Evolutionary conservation across 2,888 invertebrate species (phyloP), one percentile per base, ranked within the genome.

Genomic region (Leptinotarsa peninsularis): DNA sequence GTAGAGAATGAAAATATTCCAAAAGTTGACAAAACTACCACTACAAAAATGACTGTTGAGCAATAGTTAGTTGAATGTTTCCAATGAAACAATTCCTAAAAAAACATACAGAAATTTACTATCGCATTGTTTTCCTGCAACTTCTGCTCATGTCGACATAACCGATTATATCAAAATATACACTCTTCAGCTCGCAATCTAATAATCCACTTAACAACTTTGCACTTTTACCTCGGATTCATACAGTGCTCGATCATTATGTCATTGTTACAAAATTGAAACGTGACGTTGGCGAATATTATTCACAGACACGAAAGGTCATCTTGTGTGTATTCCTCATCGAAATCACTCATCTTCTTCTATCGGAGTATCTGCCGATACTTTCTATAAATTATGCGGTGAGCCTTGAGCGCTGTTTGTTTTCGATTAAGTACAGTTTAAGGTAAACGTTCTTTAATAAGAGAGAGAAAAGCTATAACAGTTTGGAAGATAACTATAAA

Each of bases 251-350:
- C 68, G 50, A 54, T 72, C 68, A 69, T 71, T 79, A 79, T 79
- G 76, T 79, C 77, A 79, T 75, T 79, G 76, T 66, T 77, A 71
- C 72, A 75, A 76, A 74, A 76, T 72, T 68, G 72, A 72, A 79
- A 76, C 77, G 79, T 79, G 77, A 77, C 72, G 76, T 76, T 77
- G 58, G 70, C 77, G 69, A 78, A 77, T 78, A 63, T 50, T 67
- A 63, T 63, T 70, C 67, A 68, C 69, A 72, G 74, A 73, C 79
- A 69, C 72, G 77, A 79, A 77, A 79, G 75, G 78, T 75, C 74
- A 66, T 73, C 68, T 70, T 67, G 17, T 52, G 52, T n/a, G 54
- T 72, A 69, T 77, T 68, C 60, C 52, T 33, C 50, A 67, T 33
- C 18, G 63, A 21, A 58, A 63, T 63, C n/a, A 33, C 63, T 63